phyloP scores from a whole-genome alignment of 2,113 vertebrate genomes.

The Crotalus tigris region DNA sequence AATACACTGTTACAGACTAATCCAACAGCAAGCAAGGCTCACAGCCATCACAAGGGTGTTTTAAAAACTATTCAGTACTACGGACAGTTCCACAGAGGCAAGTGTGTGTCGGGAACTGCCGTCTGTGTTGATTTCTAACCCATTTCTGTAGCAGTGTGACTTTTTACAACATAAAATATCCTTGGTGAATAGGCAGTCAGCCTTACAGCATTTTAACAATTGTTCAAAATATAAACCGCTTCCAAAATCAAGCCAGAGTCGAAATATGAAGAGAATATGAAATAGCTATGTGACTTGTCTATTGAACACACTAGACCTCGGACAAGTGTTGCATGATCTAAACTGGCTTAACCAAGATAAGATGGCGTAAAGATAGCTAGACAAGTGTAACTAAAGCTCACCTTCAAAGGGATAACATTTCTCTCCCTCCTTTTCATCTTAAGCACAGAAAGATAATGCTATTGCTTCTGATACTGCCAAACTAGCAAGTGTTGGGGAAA shows the following conservation, averaged over 20 bases:
- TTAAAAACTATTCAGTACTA: neutral
- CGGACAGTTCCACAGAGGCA: neutral
- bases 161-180: slow-evolving; percentile 1
- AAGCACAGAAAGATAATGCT: slow-evolving; percentile 61
- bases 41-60: neutral
- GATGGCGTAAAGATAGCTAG: slow-evolving; percentile 53
- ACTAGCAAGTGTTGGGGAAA: slow-evolving; percentile 52
- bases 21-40: neutral
- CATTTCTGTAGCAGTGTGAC: neutral
- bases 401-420: slow-evolving; percentile 56
- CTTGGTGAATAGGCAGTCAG: neutral
- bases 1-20: neutral
- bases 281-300: slow-evolving; percentile 27
- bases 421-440: slow-evolving; percentile 46
- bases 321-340: slow-evolving; percentile 42
- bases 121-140: neutral
- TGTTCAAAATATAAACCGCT: neutral
- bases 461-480: slow-evolving; percentile 57
- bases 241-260: neutral
- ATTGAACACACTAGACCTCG: slow-evolving; percentile 40
- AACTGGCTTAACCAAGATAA: slow-evolving; percentile 61
- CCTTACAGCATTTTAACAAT: neutral
- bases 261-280: neutral
- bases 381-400: slow-evolving; percentile 55
- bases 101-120: too few species aligned